Base-by-base conservation (phyloP, 2,797 vertebrate genomes). In the Champsocephalus esox region DNA sequence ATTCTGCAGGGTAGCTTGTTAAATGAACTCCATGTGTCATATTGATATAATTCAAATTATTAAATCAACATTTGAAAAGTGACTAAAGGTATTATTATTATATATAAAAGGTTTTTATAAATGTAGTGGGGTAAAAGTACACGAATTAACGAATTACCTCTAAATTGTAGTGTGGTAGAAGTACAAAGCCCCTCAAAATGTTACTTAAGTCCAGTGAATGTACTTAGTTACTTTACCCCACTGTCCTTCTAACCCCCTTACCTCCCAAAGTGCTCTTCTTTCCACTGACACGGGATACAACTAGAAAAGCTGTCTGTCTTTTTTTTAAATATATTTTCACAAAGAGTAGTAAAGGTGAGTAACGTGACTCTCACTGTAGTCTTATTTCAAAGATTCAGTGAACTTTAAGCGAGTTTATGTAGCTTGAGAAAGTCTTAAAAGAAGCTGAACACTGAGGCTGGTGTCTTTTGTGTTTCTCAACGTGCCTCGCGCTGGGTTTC, bases 401-500 rank as follows among this genome's bases (percentile, higher is more conserved):
- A 49, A 60, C 10, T 73, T 51, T 0, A 11, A 3, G 3, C 8
- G 9, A 10, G 50, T 68, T 72, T 48, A 54, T 10, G 38, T 48
- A 0, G 3, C 14, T 0, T 45, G 17, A 19, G 19, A 52, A 55
- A 68, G 24, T 66, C 16, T 65, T 21, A 38, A 45, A 56, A 70
- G 49, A 58, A 61, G 65, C 57, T 80, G 43, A n/a, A 48, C 66
- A 61, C 66, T 77, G 84, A 77, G 13, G 78, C 74, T 77, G 70
- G 70, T 55, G 84, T 69, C 90, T 90, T 89, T 92, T 93, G 87
- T 92, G 92, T 88, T 55, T 75, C 64, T 66, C 83, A 80, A 88
- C 90, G 88, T 92, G 91, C 90, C 88, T 90, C 77, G 81, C 89
- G 80, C 87, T 80, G 82, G 79, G 93, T 93, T 92, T 91, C 91